A percentile compares a stretch with the other conserved stretches of the same genome.
These are phyloP conservation scores for Sibirionetta formosa DNA, from an alignment of 2,797 vertebrate genomes.

Conservation along the genomic window DNA sequence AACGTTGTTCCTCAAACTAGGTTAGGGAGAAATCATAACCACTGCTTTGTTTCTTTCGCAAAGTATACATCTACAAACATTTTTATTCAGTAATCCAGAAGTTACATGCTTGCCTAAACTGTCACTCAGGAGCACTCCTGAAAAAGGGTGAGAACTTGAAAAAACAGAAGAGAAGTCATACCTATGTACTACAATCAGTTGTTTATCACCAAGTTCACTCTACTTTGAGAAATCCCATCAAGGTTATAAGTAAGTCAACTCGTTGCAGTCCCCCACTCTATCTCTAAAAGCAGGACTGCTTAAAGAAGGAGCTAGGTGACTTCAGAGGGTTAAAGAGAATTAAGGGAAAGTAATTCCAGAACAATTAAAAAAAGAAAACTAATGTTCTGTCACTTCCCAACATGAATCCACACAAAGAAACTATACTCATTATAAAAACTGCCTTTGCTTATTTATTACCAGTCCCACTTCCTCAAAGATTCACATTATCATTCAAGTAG, in stretches of 20 bases:
- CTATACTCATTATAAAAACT: neutral
- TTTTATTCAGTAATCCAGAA: constrained; percentile 70
- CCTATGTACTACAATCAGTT: neutral
- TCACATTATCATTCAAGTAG: too few species aligned
- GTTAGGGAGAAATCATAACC: neutral
- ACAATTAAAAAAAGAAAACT: neutral
- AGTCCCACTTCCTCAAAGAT: neutral
- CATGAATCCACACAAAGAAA: neutral
- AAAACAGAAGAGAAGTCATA: neutral
- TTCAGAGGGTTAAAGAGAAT: neutral
- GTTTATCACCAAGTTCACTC: neutral
- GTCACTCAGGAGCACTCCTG: constrained; percentile 73
- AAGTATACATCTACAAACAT: neutral
- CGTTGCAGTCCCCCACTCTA: too few species aligned
- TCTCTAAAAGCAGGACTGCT: neutral
- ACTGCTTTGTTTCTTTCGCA: neutral
- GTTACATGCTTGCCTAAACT: constrained; percentile 82
- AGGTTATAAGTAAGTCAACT: neutral
- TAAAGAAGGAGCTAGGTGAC: neutral
- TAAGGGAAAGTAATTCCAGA: neutral
- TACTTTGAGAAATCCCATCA: neutral
- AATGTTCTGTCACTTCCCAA: neutral
- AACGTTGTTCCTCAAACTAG: neutral
- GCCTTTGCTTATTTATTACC: neutral
- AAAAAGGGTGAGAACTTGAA: constrained; percentile 81